Percentiles rank a stretch among this genome's conserved stretches.
phyloP scores from a whole-genome alignment of 2,888 invertebrate genomes.

The Drosophila rellima region DNA sequence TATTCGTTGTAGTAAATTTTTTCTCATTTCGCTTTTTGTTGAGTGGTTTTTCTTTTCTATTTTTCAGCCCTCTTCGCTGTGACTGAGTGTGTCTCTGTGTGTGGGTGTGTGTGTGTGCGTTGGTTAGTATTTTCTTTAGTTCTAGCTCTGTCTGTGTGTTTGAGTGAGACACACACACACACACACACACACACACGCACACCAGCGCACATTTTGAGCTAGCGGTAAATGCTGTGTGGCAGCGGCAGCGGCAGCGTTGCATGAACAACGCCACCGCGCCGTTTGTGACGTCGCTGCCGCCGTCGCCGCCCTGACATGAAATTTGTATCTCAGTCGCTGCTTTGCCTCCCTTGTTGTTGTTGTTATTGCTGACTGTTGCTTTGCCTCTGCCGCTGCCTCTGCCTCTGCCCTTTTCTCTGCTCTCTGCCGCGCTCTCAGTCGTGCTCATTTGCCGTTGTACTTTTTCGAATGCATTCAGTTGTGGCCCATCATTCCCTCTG shows the following conservation, averaged over 20 bases:
- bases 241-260: slow-evolving; percentile 54
- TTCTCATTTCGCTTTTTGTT: slow-evolving; percentile 82
- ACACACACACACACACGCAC: slow-evolving; percentile 33
- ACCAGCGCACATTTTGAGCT: slow-evolving; percentile 57
- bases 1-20: slow-evolving; percentile 69
- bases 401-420: slow-evolving; percentile 39
- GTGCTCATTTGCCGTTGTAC: slow-evolving; percentile 80
- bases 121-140: slow-evolving; percentile 55
- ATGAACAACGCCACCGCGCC: slow-evolving; percentile 71
- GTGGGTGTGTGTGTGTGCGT: slow-evolving; percentile 34
- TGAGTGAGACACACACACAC: slow-evolving; percentile 40
- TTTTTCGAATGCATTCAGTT: slow-evolving; percentile 73
- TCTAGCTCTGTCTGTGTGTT: slow-evolving; percentile 39
- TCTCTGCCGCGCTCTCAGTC: slow-evolving; percentile 40
- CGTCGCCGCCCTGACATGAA: slow-evolving; percentile 52
- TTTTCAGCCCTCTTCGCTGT: slow-evolving; percentile 42
- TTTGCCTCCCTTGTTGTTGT: slow-evolving; percentile 30
- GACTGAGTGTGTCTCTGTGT: slow-evolving; percentile 30
- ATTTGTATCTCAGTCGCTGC: slow-evolving; percentile 62
- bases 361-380: slow-evolving; percentile 57
- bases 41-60: slow-evolving; percentile 69
- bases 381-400: slow-evolving; percentile 40
- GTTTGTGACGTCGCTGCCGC: slow-evolving; percentile 28
- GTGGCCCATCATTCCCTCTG: slow-evolving; percentile 83
- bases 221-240: slow-evolving; percentile 71